Base-by-base conservation (phyloP, 2,888 invertebrate species). In the Saturnia pavonia region DNA sequence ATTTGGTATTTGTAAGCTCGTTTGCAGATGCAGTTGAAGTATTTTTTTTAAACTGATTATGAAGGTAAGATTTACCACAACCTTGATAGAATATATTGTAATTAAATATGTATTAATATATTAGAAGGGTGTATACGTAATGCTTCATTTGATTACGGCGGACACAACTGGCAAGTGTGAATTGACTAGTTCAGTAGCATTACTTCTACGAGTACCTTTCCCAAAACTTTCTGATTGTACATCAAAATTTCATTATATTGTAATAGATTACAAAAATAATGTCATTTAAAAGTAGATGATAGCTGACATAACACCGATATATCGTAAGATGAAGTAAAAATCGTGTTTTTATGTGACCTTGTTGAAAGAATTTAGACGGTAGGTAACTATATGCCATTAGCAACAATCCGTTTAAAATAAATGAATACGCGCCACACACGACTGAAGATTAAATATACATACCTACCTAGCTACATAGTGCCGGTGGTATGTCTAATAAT, bases 401-500 rank as follows among this genome's bases (percentile, higher is more conserved):
- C 65, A 65, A 65, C 40, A 65, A 40, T 40, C 65, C 16, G 7
- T 65, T 65, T 65, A 65, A 65, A 65, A 40, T 65, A 40, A 65
- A 65, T 40, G 34, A 65, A 65, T 40, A 40, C 65, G 19, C 34
- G 40, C 40, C 40, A 65, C 65, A 65, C 19, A 65, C n/a, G 40
- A 65, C 19, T 65, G 12, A 60, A 60, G 57, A 60, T 27, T 60
- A 60, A 25, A 57, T 60, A 60, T 60, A 40, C 40, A 65, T 65
- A 65, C 65, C 65, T 65, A 65, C 40, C 19, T 34, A 27, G 22
- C 34, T 3, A 40, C 65, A 65, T 65, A 65, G 40, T n/a, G 34
- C n/a, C 8, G 40, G n/a, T 65, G 40, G 11, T 65, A 65, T 34
- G 19, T 65, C 40, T 40, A 65, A 65, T 40, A 40, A 65, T 65